Evolutionary conservation across 2,888 invertebrate species (phyloP), one percentile per base, ranked within the genome.

Genomic region (Torymus tubicola): DNA sequence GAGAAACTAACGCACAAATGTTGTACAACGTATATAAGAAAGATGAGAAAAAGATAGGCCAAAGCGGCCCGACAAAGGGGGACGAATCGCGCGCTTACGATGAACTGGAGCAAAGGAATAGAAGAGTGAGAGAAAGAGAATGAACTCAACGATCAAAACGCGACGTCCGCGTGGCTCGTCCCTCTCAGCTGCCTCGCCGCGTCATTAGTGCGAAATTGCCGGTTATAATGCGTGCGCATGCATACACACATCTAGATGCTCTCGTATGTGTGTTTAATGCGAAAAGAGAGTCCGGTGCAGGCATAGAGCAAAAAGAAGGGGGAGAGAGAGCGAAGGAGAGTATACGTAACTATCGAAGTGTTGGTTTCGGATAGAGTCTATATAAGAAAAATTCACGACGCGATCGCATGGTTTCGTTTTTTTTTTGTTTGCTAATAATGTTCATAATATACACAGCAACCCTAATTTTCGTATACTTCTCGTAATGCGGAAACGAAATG

Each of bases 401-500:
- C 50, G 53, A 55, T 61, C 64, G 64, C 24, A 68, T 58, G 50
- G 42, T 50, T 65, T 63, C 57, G 14, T 67, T 55, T 13, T 21
- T 67, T 53, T 52, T 53, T 67, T 31, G 21, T 70, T 63, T 13
- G 14, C 53, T 67, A 55, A 67, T 58, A 64, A 67, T 58, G 61
- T 55, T 60, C 42, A 72, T 42, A 50, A 63, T 72, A 73, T 68
- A 73, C 65, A 73, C 63, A 73, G 73, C 42, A 16, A 18, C 63
- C 55, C 42, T 69, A 76, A 70, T 57, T 52, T 42, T 42, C 42
- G 5, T 42, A 42, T 42, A 61, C 21, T 21, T 69, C 50, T 70
- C 70, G 64, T 42, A 70, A 70, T 80, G 79, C 79, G 69, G 70
- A 78, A 71, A 5, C 42, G 42, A 42, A 42, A 42, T 42, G 42